Evolutionary conservation across 2,113 vertebrate genomes (phyloP), one percentile per base, ranked within the genome.

Genomic region (Trichomycterus rosablanca): DNA sequence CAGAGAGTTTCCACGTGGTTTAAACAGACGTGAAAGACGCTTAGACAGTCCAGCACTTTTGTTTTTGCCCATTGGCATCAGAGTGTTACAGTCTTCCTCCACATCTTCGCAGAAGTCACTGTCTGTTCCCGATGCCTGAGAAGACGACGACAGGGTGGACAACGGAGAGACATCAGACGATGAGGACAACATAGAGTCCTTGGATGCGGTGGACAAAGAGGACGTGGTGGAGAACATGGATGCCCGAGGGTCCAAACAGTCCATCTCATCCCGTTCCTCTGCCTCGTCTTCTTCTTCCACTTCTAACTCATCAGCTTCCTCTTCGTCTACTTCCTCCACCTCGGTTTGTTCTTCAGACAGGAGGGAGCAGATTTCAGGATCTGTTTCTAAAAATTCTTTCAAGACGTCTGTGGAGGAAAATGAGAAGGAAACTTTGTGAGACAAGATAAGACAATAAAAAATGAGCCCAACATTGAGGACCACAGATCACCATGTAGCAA

Each of bases 61-160:
- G 59, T 72, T 5, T 45, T 78, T 84, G 23, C 32, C 73, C 1
- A 7, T 1, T 0, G 73, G 57, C 52, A 67, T 70, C 3, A 77
- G 76, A 14, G 55, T 67, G 18, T 50, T 72, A 7, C 67, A 66
- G 16, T 88, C 86, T 60, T 97, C 95, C 0, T 97, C 94, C 0
- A 77, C 83, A 61, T 97, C 95, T 10, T 97, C 95, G 0, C 81
- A 85, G 1, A 90, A 97, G 69, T 93, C 96, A 0, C 94, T 97
- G 76, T 98, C 96, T 42, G 81, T 68, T 50, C 87, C 91, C 0
- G 71, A 74, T n/a, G 67, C 67, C 11, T 71, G 71, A 40, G 90
- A 95, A 52, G 89, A 84, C 52, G 88, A 84, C 0, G 91, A 95
- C 60, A 89, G 87, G 0, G 92, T 90, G 0, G 90, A 93, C 2